Evolutionary conservation across 2,797 vertebrate genomes (phyloP).

Genomic region (Furcifer pardalis): DNA sequence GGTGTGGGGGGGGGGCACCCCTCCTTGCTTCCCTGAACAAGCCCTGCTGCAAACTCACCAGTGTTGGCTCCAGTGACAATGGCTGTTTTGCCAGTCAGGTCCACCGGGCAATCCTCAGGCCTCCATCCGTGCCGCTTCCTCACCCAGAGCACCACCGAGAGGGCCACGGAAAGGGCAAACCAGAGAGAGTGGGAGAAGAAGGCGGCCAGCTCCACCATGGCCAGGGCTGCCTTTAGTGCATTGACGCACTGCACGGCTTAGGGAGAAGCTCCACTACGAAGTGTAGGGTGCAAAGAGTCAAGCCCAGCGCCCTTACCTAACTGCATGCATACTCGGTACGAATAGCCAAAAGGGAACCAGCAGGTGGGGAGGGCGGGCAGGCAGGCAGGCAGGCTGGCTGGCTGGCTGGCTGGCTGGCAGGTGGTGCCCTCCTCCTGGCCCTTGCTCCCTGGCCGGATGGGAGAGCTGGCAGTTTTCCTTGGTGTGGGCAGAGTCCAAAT

Average conservation of each 20-base stretch:
- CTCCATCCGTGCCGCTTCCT: conserved; percentile 70
- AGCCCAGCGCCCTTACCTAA: too few relatives aligned
- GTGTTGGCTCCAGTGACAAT: conserved; percentile 88
- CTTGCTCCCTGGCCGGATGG: background rate
- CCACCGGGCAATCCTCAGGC: conserved; percentile 70
- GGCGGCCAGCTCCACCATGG: background rate
- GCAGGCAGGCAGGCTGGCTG: too few relatives aligned
- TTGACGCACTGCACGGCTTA: rapidly evolving
- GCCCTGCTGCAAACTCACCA: conserved; percentile 36
- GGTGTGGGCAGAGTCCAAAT: rapidly evolving
- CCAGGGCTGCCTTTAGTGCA: background rate
- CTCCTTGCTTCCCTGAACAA: background rate
- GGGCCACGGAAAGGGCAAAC: conserved; percentile 62
- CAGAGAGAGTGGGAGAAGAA: conserved; percentile 76
- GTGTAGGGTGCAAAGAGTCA: too few relatives aligned
- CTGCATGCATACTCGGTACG: too few relatives aligned
- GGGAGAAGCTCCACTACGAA: too few relatives aligned
- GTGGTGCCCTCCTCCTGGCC: too few relatives aligned
- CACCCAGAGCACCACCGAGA: conserved; percentile 71
- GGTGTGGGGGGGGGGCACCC: too few relatives aligned
- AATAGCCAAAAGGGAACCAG: too few relatives aligned
- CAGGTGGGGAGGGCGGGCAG: too few relatives aligned
- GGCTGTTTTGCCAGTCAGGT: conserved; percentile 81
- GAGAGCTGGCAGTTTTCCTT: background rate
- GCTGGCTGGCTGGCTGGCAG: too few relatives aligned